A percentile compares a stretch with the other conserved stretches of the same genome.
Conservation (phyloP, 2,113 vertebrate species). For the Amia ocellicauda region DNA sequence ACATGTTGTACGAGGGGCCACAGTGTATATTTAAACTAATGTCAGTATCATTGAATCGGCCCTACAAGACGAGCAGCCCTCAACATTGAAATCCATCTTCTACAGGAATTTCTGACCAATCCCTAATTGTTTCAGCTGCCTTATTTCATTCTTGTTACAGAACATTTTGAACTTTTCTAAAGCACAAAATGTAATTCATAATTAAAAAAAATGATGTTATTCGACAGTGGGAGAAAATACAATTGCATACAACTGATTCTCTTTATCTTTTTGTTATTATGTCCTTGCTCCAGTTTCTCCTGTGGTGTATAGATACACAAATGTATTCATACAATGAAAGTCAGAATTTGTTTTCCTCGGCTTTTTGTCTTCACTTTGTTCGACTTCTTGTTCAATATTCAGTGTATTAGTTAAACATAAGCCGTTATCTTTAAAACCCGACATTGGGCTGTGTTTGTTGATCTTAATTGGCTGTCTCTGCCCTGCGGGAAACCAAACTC, state of each 20-base stretch:
- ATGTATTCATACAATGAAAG: too few species aligned
- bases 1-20: constrained; percentile 39
- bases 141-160: not conserved
- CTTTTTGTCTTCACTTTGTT: too few species aligned
- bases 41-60: constrained; percentile 2
- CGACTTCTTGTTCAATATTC: too few species aligned
- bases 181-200: too few species aligned
- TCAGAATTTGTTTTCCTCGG: too few species aligned
- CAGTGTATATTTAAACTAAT: constrained; percentile 23
- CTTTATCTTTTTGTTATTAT: too few species aligned
- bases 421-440: not conserved
- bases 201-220: too few species aligned
- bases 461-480: not conserved
- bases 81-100: not conserved
- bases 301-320: too few species aligned
- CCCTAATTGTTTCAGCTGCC: not conserved
- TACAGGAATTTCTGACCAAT: not conserved
- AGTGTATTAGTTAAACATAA: not conserved
- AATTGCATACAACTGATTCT: too few species aligned
- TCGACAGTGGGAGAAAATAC: too few species aligned
- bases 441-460: not conserved
- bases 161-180: too few species aligned
- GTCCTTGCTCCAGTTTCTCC: too few species aligned
- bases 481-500: not conserved
- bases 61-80: constrained; percentile 5